Conservation (phyloP, 2,888 invertebrate species). For the Euphydryas editha region DNA sequence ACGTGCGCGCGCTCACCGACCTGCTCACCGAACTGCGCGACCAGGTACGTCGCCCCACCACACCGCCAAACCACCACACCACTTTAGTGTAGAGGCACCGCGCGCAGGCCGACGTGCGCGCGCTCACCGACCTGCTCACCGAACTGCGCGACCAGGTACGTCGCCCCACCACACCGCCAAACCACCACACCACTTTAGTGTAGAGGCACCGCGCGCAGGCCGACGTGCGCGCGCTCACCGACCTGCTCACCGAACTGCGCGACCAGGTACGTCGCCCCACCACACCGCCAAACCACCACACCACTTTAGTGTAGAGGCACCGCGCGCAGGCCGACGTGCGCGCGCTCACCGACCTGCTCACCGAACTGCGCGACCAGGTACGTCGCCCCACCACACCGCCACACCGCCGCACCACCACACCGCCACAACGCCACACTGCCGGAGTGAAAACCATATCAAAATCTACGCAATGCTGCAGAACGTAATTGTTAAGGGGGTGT, state of each 20-base stretch:
- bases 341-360: background rate
- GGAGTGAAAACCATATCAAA: too few species aligned
- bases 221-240: conserved; percentile 90
- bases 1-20: too few species aligned
- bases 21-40: too few species aligned
- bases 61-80: too few species aligned
- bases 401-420: background rate
- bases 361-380: background rate
- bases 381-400: background rate
- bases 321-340: background rate
- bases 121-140: conserved; percentile 93
- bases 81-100: too few species aligned
- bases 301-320: too few species aligned
- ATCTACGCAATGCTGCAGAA: too few species aligned
- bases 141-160: conserved; percentile 87
- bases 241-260: conserved; percentile 86
- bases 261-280: background rate
- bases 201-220: conserved; percentile 85
- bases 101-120: conserved; percentile 89
- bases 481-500: too few species aligned
- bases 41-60: too few species aligned
- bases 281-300: background rate
- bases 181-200: background rate
- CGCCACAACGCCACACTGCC: too few species aligned
- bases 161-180: background rate